Evolutionary conservation across 2,888 invertebrate species (phyloP), one percentile per base, ranked within the genome.

Genomic region (Aproaerema taeniolella): DNA sequence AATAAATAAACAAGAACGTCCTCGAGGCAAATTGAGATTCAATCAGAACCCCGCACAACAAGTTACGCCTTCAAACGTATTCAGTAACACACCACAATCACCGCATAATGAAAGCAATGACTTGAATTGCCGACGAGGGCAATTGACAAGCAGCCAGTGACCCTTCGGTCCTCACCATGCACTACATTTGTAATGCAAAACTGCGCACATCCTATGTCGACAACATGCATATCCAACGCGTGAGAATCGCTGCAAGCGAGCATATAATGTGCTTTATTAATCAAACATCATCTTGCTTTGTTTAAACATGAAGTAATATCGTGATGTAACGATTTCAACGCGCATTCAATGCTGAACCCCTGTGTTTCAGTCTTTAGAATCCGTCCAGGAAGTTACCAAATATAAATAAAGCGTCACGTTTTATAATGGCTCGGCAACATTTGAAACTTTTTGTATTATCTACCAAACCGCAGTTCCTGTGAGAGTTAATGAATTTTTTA

Each of bases 141-240:
- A 24, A 35, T 26, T 35, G 26, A 14, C 53, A 61, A 55, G 55
- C 61, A 66, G 62, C 55, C 67, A 63, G 54, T 63, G 66, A 65
- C 65, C 61, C 48, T 52, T 52, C 53, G 55, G 60, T 53, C 52
- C 51, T 53, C 61, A 58, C 58, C 51, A 54, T 48, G 57, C 61
- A 61, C 70, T 61, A 58, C 61, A 73, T 73, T 80, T 76, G 74
- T 71, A 64, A 80, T 81, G 77, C 80, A 70, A 67, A 73, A 67
- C 71, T 65, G 70, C 70, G 61, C 61, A 69, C 70, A 69, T 72
- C 66, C 69, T 63, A 62, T 61, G 66, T 69, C 66, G 62, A 55
- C 54, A 36, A 32, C 36, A 29, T 20, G 30, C 29, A 30, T 16
- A 3, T 25, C 20, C 20, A 13, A 16, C 30, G 17, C 30, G 30